phyloP scores from a whole-genome alignment of 2,797 vertebrate species.

The Euphonia xanthogaster region DNA sequence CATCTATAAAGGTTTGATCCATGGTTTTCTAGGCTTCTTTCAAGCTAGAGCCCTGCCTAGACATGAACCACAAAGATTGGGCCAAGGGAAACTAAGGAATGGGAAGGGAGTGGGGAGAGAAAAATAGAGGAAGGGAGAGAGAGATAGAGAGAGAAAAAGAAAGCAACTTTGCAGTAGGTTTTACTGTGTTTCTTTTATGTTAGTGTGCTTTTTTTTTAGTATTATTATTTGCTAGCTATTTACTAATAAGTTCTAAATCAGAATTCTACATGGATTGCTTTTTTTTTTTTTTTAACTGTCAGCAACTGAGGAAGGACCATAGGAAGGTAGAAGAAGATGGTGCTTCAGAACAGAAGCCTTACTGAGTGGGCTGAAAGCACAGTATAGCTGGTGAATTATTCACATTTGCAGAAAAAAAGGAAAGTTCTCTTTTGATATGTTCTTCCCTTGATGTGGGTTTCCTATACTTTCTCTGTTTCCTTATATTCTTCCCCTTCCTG shows the following conservation, averaged over 20 bases:
- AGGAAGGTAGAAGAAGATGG: neutral
- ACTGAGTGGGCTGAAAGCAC: neutral
- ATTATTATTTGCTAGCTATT: neutral
- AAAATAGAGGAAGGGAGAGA: accelerated
- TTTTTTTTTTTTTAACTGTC: neutral
- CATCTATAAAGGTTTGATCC: neutral
- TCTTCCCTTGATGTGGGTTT: neutral
- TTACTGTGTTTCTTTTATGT: neutral
- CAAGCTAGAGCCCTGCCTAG: neutral
- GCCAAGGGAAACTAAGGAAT: neutral
- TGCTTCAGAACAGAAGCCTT: neutral
- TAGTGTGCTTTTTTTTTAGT: neutral
- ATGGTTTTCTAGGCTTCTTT: neutral
- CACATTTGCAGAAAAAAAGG: neutral
- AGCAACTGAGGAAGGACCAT: neutral
- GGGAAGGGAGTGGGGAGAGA: accelerated
- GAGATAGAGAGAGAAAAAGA: neutral
- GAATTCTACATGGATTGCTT: neutral
- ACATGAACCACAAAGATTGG: neutral
- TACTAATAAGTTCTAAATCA: neutral
- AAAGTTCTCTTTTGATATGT: neutral
- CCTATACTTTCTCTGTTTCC: neutral
- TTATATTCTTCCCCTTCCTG: neutral
- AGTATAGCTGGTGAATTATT: neutral
- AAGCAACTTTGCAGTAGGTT: neutral